Base-by-base conservation (phyloP, 2,888 invertebrate species). In the Dascillus cervinus region DNA sequence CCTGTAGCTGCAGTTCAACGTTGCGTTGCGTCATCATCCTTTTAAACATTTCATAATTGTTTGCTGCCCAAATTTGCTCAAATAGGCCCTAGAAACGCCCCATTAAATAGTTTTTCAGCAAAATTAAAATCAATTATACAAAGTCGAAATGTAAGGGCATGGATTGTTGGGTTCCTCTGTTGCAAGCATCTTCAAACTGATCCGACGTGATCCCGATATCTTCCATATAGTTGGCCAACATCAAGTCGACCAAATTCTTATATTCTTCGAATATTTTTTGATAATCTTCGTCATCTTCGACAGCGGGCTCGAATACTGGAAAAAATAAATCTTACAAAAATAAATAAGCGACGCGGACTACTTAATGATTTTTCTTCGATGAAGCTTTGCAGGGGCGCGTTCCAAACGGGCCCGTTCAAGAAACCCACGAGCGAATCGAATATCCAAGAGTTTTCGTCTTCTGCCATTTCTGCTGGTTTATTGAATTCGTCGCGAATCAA, bases 1-100 rank as follows among this genome's bases (percentile, higher is more conserved):
- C 88, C 71, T 94, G 83, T 39, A 94, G 65, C 58, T 94, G 94
- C 17, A 94, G 69, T 55, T 92, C 91, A 12, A 92, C 78, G 62
- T 94, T 94, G 53, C 88, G 82, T 58, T 90, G 87, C 4, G 82
- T 84, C 94, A 94, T 94, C 81, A 94, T 85, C 40, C 84, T 77
- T 34, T 83, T 82, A 58, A 94, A 94, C 64, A 91, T 83, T 43
- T 82, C 78, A 50, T 82, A 86, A 62, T 94, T 90, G 56, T 92
- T 91, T 1, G 91, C 91, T 0, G 94, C 91, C 86, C 91, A 87
- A 37, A 94, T 86, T 71, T 87, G 79, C 49, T 82, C 80, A 51
- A 81, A 74, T 13, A 77, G 59, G 39, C 67, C 69, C 75, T 77
- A 15, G 10, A 34, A 31, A 21, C 2, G 3, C 8, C 8, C 13